Evolutionary conservation across 2,113 vertebrate species (phyloP), one percentile per base, ranked within the genome.

Genomic region (Synodontis membranacea): DNA sequence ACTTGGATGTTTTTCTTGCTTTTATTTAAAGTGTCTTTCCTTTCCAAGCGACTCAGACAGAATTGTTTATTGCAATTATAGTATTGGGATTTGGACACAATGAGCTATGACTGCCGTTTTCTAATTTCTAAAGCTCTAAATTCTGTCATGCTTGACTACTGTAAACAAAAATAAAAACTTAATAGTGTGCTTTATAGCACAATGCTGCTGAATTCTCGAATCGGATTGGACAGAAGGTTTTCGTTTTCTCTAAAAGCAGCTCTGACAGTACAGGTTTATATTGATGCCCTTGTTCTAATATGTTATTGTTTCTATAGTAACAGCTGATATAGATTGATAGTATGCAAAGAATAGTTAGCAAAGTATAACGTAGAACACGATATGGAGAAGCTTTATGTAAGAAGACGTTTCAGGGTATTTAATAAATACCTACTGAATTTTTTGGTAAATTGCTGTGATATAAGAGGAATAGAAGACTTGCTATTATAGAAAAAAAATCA

Each of bases 1-100:
- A 23, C 52, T 80, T 87, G 34, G 44, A 39, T 5, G 44, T 66
- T n/a, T 83, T 79, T 87, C 5, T 80, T 78, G 74, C 14, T 50
- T 78, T 31, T 50, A 78, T 78, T 28, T 50, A 50, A 31, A 31
- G n/a, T 50, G 7, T 50, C 46, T 78, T 78, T 78, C 74, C 46
- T 78, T 31, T 78, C 28, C 74, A 78, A 50, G 17, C 10, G 8
- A 44, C 42, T 74, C 21, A 21, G 34, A 70, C 17, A 70, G 11
- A 46, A 75, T 10, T 44, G 31, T 10, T 15, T 2, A 10, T n/a
- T 9, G 14, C 28, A 31, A 50, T 76, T 48, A 76, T 28, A 50
- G 46, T 48, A 2, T 28, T 50, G 25, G 15, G 74, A 48, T 46
- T 74, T 44, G 11, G 46, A 46, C 42, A 46, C 23, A 10, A 23